phyloP scores from a whole-genome alignment of 2,113 vertebrate species.

The Perccottus glenii region DNA sequence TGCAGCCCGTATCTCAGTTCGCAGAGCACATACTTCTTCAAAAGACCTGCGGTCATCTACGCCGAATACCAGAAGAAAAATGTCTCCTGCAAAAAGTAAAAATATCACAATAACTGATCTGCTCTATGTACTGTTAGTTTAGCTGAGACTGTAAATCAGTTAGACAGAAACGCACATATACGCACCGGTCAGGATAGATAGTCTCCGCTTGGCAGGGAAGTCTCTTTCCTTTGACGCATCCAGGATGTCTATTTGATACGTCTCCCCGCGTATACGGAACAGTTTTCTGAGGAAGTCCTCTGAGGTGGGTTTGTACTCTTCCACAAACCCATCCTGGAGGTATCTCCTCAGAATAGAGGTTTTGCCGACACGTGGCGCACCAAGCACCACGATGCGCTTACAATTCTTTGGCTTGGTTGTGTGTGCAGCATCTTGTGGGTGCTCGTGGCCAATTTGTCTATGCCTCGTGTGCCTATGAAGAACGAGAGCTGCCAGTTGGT shows the following conservation, averaged over 20 bases:
- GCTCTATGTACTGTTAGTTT: not conserved
- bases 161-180: slow-evolving; percentile 25
- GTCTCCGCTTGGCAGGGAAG: slow-evolving; percentile 79
- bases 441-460: slow-evolving; percentile 42
- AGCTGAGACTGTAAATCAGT: not conserved
- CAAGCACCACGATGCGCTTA: slow-evolving; percentile 80
- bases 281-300: slow-evolving; percentile 82
- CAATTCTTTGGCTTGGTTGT: slow-evolving; percentile 76
- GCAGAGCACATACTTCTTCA: slow-evolving; percentile 74
- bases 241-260: slow-evolving; percentile 80
- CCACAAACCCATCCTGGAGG: slow-evolving; percentile 77
- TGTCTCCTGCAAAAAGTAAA: slow-evolving; percentile 70
- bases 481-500: slow-evolving; percentile 71
- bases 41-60: slow-evolving; percentile 78
- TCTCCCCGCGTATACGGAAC: slow-evolving; percentile 78
- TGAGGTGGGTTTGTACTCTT: slow-evolving; percentile 78
- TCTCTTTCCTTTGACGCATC: slow-evolving; percentile 78
- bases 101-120: not conserved
- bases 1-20: slow-evolving; percentile 73
- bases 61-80: slow-evolving; percentile 81
- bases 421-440: slow-evolving; percentile 23
- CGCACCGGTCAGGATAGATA: slow-evolving; percentile 82
- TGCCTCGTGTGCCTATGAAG: slow-evolving; percentile 59
- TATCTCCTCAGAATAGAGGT: slow-evolving; percentile 80
- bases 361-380: slow-evolving; percentile 80